Evolutionary conservation across 2,888 invertebrate genomes (phyloP), one percentile per base, ranked within the genome.

Genomic region (Mesoligia furuncula): DNA sequence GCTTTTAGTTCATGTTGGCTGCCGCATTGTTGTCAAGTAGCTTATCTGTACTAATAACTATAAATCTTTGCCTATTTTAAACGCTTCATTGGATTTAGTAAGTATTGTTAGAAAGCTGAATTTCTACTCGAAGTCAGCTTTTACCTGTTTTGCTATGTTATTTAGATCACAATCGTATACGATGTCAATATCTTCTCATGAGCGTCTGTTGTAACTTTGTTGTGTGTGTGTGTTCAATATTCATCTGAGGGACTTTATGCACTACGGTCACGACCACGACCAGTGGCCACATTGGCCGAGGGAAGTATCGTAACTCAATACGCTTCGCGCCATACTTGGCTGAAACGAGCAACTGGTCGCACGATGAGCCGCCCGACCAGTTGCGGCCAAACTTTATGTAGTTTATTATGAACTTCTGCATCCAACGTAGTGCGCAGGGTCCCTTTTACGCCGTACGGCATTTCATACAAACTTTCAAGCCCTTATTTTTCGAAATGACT

Each of bases 31-130:
- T 80, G 65, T 66, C 42, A 76, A 62, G 66, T 64, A 36, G 57
- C 67, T 2, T 74, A 62, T n/a, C 39, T 48, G 51, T 45, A 70
- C 24, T 51, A 39, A 67, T 59, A 42, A 64, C 48, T n/a, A 9
- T 42, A 42, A 59, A 77, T 82, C 17, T 70, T 2, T 65, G 27
- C n/a, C 15, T 72, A 54, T 83, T 80, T 66, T 61, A 61, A 67
- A 72, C 48, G 79, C 80, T 72, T 69, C 81, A 79, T n/a, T 81
- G 84, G 73, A 68, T 54, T 27, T 59, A 65, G 67, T 79, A 73
- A 79, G 83, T 79, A 73, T 62, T 73, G 45, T 42, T 31, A 64
- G 59, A 68, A 36, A 72, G 65, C 31, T 45, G 15, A 39, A 24
- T 48, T 65, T 48, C 24, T 17, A 31, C 20, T 20, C 15, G 24